Evolutionary conservation across 2,797 vertebrate genomes (phyloP), one percentile per base, ranked within the genome.

Genomic region (Mionectes olivaceus): DNA sequence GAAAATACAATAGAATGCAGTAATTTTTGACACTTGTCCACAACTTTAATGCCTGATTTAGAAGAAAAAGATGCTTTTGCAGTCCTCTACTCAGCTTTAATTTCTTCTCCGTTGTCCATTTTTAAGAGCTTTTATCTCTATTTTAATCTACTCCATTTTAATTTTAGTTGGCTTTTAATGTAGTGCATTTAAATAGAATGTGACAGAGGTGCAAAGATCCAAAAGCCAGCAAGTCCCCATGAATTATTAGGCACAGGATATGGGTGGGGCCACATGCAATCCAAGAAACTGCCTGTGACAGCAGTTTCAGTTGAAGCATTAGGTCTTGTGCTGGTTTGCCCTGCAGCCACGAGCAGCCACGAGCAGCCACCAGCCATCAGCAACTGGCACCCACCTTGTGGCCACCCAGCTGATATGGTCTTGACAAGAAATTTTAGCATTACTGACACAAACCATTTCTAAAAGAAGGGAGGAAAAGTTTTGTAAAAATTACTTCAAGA

Each of bases 331-430:
- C 49, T n/a, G 60, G 7, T 19, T 21, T 47, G 57, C 33, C 65
- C 25, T 2, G 7, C n/a, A 44, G 83, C 46, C 65, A 68, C 44
- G 35, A 59, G 7, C n/a, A 44, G 83, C 46, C 65, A 68, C 44
- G 35, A 59, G 44, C 27, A 41, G 33, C 49, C 55, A 37, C 47
- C 43, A 71, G 30, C 28, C 35, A 82, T 44, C 64, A 56, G 55
- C n/a, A 39, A 53, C 1, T 0, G 0, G 49, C 43, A 61, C 13
- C 7, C 33, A 53, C 0, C 0, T 17, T 23, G 15, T 30, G 46
- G n/a, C 21, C 57, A 64, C 46, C n/a, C 25, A 55, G 19, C 19
- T 5, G 57, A 46, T 60, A 77, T 0, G 1, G 32, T 25, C 55
- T 65, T 32, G n/a, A 68, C 0, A 5, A 44, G 32, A 32, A 63